Conservation (phyloP, 2,888 invertebrate genomes). For the Scaptomyza polygonia region DNA sequence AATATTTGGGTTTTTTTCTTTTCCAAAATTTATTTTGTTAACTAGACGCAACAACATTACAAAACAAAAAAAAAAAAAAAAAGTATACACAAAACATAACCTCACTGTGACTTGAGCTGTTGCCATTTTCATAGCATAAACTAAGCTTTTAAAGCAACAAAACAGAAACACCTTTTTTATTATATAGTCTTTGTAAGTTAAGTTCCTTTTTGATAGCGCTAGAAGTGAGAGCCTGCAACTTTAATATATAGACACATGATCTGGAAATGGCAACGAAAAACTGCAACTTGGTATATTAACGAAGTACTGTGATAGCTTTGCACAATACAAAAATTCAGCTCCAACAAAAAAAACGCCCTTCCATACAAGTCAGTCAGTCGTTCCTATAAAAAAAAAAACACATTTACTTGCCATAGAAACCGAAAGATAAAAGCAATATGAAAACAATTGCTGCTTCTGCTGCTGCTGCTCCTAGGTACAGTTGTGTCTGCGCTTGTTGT, state of each 20-base stretch:
- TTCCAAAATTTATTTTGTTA: conserved; percentile 6
- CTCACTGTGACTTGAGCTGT: conserved; percentile 62
- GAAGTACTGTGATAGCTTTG: conserved; percentile 83
- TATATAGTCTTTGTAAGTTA: conserved; percentile 39
- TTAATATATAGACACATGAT: conserved; percentile 28
- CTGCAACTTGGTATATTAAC: conserved; percentile 56
- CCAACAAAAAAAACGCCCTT: not conserved
- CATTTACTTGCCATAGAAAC: conserved; percentile 29
- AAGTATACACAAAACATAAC: conserved; percentile 32
- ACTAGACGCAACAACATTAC: conserved; percentile 12
- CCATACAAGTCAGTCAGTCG: conserved; percentile 34
- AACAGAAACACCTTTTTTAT: conserved; percentile 8
- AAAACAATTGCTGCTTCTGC: conserved; percentile 24
- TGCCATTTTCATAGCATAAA: conserved; percentile 57
- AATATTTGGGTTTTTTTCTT: conserved; percentile 8
- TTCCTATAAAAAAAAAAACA: conserved; percentile 27
- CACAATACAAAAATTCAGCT: conserved; percentile 34
- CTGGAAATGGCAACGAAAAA: conserved; percentile 34
- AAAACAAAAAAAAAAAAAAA: too few species aligned
- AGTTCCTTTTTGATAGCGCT: conserved; percentile 41
- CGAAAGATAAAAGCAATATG: not conserved
- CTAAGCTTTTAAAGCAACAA: conserved; percentile 56
- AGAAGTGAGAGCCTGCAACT: conserved; percentile 15
- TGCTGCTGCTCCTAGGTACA: conserved; percentile 48
- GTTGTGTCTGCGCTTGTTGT: conserved; percentile 54